Base-by-base conservation (phyloP, 1,140 invertebrate genomes). In the Drosophila sturtevanti region DNA sequence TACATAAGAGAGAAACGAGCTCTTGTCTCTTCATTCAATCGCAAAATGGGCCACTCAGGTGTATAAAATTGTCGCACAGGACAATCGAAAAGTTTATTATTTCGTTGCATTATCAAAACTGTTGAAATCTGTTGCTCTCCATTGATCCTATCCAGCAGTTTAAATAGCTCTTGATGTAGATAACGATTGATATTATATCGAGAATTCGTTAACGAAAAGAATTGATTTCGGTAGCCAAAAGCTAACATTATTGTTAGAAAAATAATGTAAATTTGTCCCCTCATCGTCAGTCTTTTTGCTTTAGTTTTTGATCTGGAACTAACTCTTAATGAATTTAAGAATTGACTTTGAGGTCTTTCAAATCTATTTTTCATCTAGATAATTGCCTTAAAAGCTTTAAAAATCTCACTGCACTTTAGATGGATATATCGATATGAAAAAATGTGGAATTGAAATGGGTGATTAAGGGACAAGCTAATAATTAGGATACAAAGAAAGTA, bases 71-170 rank as follows among this genome's bases (percentile, higher is more conserved):
- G 37, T n/a, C 71, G 58, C 24, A 87, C 18, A 7, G 54, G 24
- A 12, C 56, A 48, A 1, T 21, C 11, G 0, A 10, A 1, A 11
- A 14, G n/a, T 7, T 61, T 24, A 3, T n/a, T 11, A 0, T 12
- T 4, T 22, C 51, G 76, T 63, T 82, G 75, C 63, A 86, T 54
- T 6, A 86, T 11, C 1, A 86, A 35, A 1, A 72, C 14, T 2
- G 56, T 48, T 5, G 31, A 27, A 69, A 76, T 34, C 5, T 12
- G 5, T 12, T 4, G n/a, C 35, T 87, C 75, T 6, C 21, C 4
- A 11, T 87, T 12, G 14, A 81, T 65, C 0, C 31, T 54, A 0
- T 35, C 10, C 1, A 86, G 24, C 9, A 48, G 16, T 48, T 48
- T 1, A 9, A 18, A 0, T 21, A 48, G 16, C 41, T 7, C 14